Evolutionary conservation across 2,888 invertebrate species (phyloP), one percentile per base, ranked within the genome.

Genomic region (Ligdia adustata): DNA sequence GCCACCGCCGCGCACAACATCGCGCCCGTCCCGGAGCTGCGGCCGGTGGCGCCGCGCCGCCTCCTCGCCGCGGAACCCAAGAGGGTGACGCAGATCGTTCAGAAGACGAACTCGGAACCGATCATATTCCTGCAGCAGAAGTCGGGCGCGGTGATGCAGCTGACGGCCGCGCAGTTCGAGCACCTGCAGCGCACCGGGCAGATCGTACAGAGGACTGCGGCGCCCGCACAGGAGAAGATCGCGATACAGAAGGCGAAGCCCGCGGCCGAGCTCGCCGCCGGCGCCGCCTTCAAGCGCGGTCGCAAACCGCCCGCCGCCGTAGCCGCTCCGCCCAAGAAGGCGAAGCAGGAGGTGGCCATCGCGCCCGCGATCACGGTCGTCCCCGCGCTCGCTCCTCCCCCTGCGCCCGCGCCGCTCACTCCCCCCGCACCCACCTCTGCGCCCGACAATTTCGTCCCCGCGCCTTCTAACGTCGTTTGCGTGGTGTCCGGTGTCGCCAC

Each of bases 111-210:
- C 39, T 64, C 82, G 0, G 90, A 90, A 49, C 87, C 85, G 0
- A 64, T 88, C 35, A 86, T 90, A 71, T 82, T 89, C 50, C 63
- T 88, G 29, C 84, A 89, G 67, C 88, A 90, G 52, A 90, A 89
- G 62, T 84, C 88, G n/a, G 90, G 90, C 9, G 69, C 87, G 2
- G 82, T 90, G 1, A 83, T 90, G 78, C 90, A 90, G 55, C 66
- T 90, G 28, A 90, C 91, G 3, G 75, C 87, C 4, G 84, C 90
- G n/a, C 89, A 91, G 62, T 91, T 90, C 57, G 89, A 91, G 56
- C 89, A 90, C 60, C 64, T 91, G 52, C 87, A 90, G 57, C 70
- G 85, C 42, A 89, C 89, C 0, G 90, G 91, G 0, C 90, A 90
- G 65, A 83, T 91, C 14, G 74, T 90, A 24, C 83, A 85, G 39